Evolutionary conservation across 2,113 vertebrate species (phyloP), one percentile per base, ranked within the genome.

Genomic region (Zosterops hypoxanthus): DNA sequence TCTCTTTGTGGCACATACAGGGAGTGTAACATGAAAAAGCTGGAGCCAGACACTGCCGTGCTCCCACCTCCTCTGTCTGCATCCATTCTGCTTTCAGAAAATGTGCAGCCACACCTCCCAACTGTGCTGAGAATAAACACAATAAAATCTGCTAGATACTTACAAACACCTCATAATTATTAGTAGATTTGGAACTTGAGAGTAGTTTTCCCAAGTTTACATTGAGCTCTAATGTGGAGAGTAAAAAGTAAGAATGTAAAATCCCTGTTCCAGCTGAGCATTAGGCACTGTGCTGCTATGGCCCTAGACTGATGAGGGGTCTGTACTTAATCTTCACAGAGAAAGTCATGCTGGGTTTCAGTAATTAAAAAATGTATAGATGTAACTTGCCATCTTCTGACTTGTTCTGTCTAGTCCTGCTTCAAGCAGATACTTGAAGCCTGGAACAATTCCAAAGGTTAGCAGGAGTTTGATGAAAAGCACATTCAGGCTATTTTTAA

Each of bases 371-470:
- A 65, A 63, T n/a, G 4, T 14, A 46, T 85, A 34, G 20, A 28
- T 94, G 73, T 92, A 83, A 86, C 34, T 78, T 21, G 0, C 46
- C 34, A 21, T 82, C 61, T 23, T 66, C 75, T 82, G 73, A 29
- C 39, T 89, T 82, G 59, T 55, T 83, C n/a, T 63, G 19, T 77
- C 59, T 86, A 65, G 26, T 75, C 57, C 50, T 68, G 68, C 89
- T 77, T 94, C 75, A 77, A 33, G 71, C 82, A 96, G 79, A 70
- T 77, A 36, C 26, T 88, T 71, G 77, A 78, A 88, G 76, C 44
- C 65, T 95, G 91, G 82, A 93, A 80, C 1, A 2, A 19, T 70
- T 88, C 93, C 93, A 94, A 72, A 60, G 93, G 60, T 92, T 70
- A 90, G 68, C 68, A 68, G 39, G 72, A 88, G 59, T 86, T 63